phyloP scores from a whole-genome alignment of 2,113 vertebrate species.

The Pteronura brasiliensis region DNA sequence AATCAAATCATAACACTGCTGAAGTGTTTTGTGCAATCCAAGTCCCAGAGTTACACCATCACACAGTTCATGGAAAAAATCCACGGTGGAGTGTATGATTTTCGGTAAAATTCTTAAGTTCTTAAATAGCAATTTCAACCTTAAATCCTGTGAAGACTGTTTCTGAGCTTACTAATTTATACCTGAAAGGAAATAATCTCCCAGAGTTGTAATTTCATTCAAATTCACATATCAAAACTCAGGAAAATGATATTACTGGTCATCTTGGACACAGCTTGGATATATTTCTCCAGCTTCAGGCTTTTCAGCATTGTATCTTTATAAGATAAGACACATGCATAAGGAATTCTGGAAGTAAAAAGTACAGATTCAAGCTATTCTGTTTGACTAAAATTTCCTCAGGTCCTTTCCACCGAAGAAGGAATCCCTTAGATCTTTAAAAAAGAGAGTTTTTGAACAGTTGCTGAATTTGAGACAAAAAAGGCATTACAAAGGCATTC shows the following conservation, averaged over 20 bases:
- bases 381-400: not conserved
- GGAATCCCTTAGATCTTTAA: not conserved
- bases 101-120: not conserved
- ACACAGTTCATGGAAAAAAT: not conserved
- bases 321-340: not conserved
- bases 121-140: not conserved
- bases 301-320: not conserved
- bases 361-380: not conserved
- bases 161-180: conserved; percentile 22
- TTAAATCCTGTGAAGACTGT: not conserved
- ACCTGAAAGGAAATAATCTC: not conserved
- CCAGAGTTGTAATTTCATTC: not conserved
- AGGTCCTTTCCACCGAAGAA: not conserved
- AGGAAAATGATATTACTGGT: not conserved
- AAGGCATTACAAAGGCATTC: not conserved
- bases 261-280: accelerated
- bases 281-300: not conserved
- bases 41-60: not conserved
- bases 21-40: not conserved
- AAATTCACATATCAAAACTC: not conserved
- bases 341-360: not conserved
- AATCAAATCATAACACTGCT: not conserved
- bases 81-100: not conserved
- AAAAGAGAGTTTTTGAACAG: not conserved
- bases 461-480: conserved; percentile 17